Conservation (phyloP, 2,888 invertebrate species). For the Cryptocephalus primarius region DNA sequence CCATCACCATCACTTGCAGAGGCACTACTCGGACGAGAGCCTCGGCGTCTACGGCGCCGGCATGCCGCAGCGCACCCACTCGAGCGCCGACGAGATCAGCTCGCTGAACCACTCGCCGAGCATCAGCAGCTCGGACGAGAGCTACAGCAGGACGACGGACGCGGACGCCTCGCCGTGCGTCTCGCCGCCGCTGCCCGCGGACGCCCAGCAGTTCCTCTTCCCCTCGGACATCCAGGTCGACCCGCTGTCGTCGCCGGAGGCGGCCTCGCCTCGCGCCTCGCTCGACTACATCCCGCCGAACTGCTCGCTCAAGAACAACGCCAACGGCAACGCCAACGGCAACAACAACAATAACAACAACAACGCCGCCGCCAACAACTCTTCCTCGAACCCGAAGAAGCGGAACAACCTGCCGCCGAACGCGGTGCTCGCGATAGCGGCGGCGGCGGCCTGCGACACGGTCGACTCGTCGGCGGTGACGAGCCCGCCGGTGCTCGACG, state of each 20-base stretch:
- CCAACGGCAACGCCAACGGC: slow-evolving; percentile 18
- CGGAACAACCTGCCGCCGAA: slow-evolving; percentile 43
- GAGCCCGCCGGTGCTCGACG: slow-evolving; percentile 47
- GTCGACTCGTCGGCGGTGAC: slow-evolving; percentile 40
- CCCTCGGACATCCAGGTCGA: slow-evolving; percentile 52
- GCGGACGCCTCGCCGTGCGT: slow-evolving; percentile 50
- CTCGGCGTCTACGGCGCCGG: slow-evolving; percentile 37
- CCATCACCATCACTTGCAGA: slow-evolving; percentile 41
- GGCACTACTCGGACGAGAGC: slow-evolving; percentile 59
- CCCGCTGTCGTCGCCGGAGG: slow-evolving; percentile 27
- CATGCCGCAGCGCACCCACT: slow-evolving; percentile 50
- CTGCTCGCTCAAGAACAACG: slow-evolving; percentile 35
- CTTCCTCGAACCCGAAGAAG: slow-evolving; percentile 16
- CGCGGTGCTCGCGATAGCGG: slow-evolving; percentile 42
- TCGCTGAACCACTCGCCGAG: slow-evolving; percentile 72
- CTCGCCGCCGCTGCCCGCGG: slow-evolving; percentile 34
- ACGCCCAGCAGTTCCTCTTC: slow-evolving; percentile 49
- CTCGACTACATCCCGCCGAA: slow-evolving; percentile 42
- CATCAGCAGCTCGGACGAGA: slow-evolving; percentile 75
- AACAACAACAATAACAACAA: slow-evolving; percentile 24
- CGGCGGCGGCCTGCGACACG: slow-evolving; percentile 37
- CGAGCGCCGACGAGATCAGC: slow-evolving; percentile 74
- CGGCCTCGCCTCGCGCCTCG: slow-evolving; percentile 37
- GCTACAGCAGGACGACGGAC: slow-evolving; percentile 71
- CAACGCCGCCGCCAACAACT: slow-evolving; percentile 33